Conservation (phyloP, 2,113 vertebrate genomes). For the Pyxicephalus adspersus region DNA sequence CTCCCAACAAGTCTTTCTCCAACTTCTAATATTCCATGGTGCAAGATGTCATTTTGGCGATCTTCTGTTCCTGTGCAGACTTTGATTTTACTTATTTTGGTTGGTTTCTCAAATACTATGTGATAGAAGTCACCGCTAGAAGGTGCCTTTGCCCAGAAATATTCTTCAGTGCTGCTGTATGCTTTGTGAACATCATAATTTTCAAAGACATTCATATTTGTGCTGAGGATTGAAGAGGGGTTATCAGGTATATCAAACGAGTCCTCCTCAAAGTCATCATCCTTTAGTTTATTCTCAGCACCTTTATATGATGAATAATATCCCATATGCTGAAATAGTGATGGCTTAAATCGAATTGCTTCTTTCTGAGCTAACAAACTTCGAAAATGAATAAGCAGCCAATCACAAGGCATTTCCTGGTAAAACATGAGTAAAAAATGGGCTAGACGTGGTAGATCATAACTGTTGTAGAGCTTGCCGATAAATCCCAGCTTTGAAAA, state of each 20-base stretch:
- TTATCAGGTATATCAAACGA: constrained; percentile 95
- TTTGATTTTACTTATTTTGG: constrained; percentile 91
- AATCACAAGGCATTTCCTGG: constrained; percentile 99
- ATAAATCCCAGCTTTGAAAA: constrained; percentile 99
- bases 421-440: constrained; percentile 99
- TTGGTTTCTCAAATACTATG: constrained; percentile 88
- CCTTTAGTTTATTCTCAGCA: constrained; percentile 95
- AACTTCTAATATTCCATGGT: constrained; percentile 91
- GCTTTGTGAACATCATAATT: constrained; percentile 93
- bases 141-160: constrained; percentile 96
- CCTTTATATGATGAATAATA: constrained; percentile 98
- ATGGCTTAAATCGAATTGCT: constrained; percentile 93
- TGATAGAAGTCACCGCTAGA: constrained; percentile 89
- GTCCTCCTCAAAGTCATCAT: constrained; percentile 98
- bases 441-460: constrained; percentile 87
- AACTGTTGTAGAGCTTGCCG: constrained; percentile 91
- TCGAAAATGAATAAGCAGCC: constrained; percentile 94
- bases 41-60: constrained; percentile 91
- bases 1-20: constrained; percentile 82
- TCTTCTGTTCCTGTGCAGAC: constrained; percentile 93
- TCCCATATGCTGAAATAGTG: constrained; percentile 98
- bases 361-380: constrained; percentile 93
- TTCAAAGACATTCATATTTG: constrained; percentile 96
- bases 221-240: constrained; percentile 88
- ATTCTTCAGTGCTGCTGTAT: constrained; percentile 93